A percentile compares a stretch with the other conserved stretches of the same genome.
These are phyloP conservation scores for Euleptes europaea DNA, from an alignment of 2,113 vertebrate genomes.

Conservation along the genomic window DNA sequence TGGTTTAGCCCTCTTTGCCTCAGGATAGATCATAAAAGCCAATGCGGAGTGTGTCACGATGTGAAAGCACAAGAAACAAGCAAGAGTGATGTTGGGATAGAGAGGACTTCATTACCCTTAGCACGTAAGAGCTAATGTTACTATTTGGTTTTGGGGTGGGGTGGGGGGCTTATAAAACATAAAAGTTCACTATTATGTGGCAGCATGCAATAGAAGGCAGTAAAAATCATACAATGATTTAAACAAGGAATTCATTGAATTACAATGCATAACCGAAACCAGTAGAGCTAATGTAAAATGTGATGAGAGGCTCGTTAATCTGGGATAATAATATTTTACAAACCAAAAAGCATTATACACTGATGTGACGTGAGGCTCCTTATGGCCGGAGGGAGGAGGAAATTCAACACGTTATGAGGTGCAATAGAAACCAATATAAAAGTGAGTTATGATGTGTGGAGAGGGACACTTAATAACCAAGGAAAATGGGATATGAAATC, in stretches of 20 bases:
- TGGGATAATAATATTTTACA: background rate
- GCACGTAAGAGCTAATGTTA: slow-evolving; percentile 33
- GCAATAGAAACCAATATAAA: slow-evolving; percentile 38
- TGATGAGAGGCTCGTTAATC: slow-evolving; percentile 3
- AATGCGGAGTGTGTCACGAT: background rate
- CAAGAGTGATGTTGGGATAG: background rate
- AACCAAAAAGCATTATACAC: background rate
- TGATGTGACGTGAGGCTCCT: background rate
- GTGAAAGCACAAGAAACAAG: slow-evolving; percentile 5
- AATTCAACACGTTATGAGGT: slow-evolving; percentile 3
- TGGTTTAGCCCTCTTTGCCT: background rate
- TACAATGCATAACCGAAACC: slow-evolving; percentile 30
- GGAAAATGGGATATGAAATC: slow-evolving; percentile 25
- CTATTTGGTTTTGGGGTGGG: background rate
- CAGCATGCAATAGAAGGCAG: background rate
- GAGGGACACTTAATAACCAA: slow-evolving; percentile 37
- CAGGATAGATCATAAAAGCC: slow-evolving; percentile 1
- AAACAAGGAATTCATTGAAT: slow-evolving; percentile 25
- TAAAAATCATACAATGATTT: slow-evolving; percentile 34
- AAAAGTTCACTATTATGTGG: background rate
- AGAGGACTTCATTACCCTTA: slow-evolving; percentile 19
- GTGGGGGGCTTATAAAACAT: background rate
- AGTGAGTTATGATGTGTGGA: slow-evolving; percentile 43
- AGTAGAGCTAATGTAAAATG: slow-evolving; percentile 22
- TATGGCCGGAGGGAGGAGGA: background rate